Base-by-base conservation (phyloP, 2,113 vertebrate genomes). In the Pagrus major region DNA sequence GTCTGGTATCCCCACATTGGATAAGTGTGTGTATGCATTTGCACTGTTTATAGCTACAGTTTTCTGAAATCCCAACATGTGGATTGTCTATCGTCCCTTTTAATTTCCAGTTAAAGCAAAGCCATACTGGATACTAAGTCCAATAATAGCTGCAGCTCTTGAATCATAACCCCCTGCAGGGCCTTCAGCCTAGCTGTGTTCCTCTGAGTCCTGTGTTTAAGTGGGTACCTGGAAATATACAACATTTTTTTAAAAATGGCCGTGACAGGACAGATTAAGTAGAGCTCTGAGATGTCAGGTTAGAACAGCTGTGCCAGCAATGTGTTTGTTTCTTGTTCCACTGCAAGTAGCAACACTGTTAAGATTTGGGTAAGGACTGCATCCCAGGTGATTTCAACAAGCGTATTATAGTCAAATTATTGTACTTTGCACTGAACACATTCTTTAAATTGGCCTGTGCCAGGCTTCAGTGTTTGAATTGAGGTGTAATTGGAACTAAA, bases 11-110 rank as follows among this genome's bases (percentile, higher is more conserved):
- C n/a, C 11, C 25, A 47, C 27, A 25, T 14, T 54, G 20, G 14
- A 16, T 51, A 29, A 23, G 6, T 37, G 55, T 11, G 4, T 67
- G 35, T 14, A 9, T 23, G 20, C 6, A 18, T 31, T n/a, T 54
- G 23, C 2, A 35, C 6, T 11, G 3, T 65, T 42, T 52, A 44
- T 54, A 54, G 25, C 54, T 46, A 25, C 12, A 52, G 8, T 31
- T 72, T 39, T 4, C 16, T 75, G 0, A 41, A 51, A 70, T 66
- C 37, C 21, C 35, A 51, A 31, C 20, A 54, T 61, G 59, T 60
- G 65, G 41, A 54, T 76, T 71, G 69, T 78, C 79, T 65, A 37
- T 76, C 46, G 49, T 71, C 52, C 39, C 41, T 84, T 70, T n/a
- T 27, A 33, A 60, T 81, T 72, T 47, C n/a, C 39, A 35, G 39